Conservation (phyloP, 2,888 invertebrate species). For the Acanthoscelides obtectus region DNA sequence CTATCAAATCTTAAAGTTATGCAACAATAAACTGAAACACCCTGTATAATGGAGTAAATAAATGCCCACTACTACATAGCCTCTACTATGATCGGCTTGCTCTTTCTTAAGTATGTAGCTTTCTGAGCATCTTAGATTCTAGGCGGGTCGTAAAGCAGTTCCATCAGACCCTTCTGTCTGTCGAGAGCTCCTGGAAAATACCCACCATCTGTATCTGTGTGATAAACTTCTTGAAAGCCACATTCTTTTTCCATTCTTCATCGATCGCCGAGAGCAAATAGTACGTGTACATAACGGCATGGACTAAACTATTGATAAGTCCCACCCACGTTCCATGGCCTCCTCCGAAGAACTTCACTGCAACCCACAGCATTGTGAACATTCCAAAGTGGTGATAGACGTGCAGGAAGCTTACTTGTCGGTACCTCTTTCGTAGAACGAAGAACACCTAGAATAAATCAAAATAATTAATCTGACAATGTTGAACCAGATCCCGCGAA, state of each 20-base stretch:
- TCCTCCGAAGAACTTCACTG: slow-evolving; percentile 75
- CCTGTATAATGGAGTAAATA: too few relatives aligned
- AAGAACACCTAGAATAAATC: slow-evolving; percentile 67
- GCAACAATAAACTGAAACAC: too few relatives aligned
- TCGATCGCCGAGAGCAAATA: slow-evolving; percentile 72
- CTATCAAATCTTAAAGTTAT: too few relatives aligned
- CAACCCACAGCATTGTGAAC: slow-evolving; percentile 91
- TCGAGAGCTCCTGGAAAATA: too few relatives aligned
- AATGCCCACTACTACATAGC: too few relatives aligned
- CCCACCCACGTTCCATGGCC: slow-evolving; percentile 69
- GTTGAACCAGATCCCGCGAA: too few relatives aligned
- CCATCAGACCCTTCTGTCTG: too few relatives aligned
- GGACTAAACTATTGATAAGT: slow-evolving; percentile 69
- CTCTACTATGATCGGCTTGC: too few relatives aligned
- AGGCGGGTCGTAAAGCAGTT: too few relatives aligned
- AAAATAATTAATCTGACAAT: too few relatives aligned
- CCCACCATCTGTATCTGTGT: slow-evolving; percentile 76
- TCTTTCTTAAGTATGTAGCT: too few relatives aligned
- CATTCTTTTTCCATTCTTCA: slow-evolving; percentile 58
- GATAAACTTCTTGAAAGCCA: slow-evolving; percentile 75
- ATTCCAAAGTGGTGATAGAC: slow-evolving; percentile 93
- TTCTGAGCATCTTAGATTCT: too few relatives aligned
- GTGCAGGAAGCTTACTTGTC: slow-evolving; percentile 86
- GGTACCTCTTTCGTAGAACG: slow-evolving; percentile 84
- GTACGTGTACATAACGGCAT: slow-evolving; percentile 79